Conservation (phyloP, 2,888 invertebrate genomes). For the Camponotus fellah region DNA sequence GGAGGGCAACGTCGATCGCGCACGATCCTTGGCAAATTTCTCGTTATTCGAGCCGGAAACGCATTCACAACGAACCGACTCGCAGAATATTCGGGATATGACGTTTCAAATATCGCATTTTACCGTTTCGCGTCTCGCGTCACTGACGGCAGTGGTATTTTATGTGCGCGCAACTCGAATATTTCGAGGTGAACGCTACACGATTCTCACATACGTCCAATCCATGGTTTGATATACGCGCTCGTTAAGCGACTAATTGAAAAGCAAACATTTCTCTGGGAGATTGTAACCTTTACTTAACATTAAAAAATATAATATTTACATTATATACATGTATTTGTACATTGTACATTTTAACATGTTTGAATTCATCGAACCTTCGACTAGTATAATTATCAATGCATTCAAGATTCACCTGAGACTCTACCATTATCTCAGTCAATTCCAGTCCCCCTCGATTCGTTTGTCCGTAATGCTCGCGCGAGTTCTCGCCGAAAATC, state of each 20-base stretch:
- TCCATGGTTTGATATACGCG: constrained; percentile 22
- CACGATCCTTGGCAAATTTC: neutral
- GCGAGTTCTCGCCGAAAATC: constrained; percentile 44
- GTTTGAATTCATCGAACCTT: neutral
- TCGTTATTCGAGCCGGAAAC: constrained; percentile 35
- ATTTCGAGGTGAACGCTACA: constrained; percentile 9
- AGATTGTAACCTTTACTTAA: neutral
- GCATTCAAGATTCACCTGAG: constrained; percentile 23
- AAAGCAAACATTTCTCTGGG: neutral
- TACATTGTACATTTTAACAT: neutral
- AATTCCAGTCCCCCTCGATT: constrained; percentile 6
- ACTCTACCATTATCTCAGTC: constrained; percentile 27
- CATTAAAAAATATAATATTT: neutral
- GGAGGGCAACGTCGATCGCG: neutral
- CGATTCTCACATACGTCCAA: neutral
- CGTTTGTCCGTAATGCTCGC: constrained; percentile 33
- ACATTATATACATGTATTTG: neutral
- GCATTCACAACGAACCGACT: constrained; percentile 7
- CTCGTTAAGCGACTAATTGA: constrained; percentile 33
- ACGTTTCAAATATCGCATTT: constrained; percentile 41
- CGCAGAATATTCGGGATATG: constrained; percentile 15
- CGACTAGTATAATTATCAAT: neutral
- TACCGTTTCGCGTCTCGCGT: constrained; percentile 14
- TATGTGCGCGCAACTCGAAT: constrained; percentile 12
- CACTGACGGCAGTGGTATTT: constrained; percentile 32